Conservation (phyloP, 1,140 invertebrate species). For the Trachelipus rathkii region DNA sequence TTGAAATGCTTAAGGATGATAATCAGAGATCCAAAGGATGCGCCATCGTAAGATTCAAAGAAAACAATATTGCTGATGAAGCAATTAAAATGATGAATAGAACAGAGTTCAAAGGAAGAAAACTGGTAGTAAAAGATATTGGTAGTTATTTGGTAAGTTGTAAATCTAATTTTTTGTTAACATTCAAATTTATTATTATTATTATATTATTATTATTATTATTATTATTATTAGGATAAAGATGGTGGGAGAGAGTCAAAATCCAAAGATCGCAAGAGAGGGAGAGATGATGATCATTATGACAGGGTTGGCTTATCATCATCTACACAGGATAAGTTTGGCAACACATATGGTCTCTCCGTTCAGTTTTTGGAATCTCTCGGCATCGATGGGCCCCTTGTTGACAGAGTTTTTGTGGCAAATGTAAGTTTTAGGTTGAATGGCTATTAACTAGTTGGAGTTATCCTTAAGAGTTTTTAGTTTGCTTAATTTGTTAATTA, state of each 20-base stretch:
- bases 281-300: too few species aligned
- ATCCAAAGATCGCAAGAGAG: neutral
- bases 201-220: conserved; percentile 21
- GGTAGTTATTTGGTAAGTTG: conserved; percentile 24
- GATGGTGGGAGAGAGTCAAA: neutral
- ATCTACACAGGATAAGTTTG: conserved; percentile 47
- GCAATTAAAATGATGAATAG: conserved; percentile 94
- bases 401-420: conserved; percentile 92
- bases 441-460: too few species aligned
- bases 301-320: too few species aligned
- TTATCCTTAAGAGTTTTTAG: neutral
- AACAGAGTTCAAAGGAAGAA: conserved; percentile 86
- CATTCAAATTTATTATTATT: conserved; percentile 18
- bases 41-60: conserved; percentile 92
- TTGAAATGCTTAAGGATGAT: conserved; percentile 91
- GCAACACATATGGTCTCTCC: conserved; percentile 88
- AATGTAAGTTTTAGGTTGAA: conserved; percentile 73
- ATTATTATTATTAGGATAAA: neutral
- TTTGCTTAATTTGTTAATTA: neutral
- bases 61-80: conserved; percentile 78
- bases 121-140: conserved; percentile 91
- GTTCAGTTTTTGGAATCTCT: conserved; percentile 86
- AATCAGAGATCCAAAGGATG: conserved; percentile 91
- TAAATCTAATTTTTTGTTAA: conserved; percentile 26
- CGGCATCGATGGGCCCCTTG: conserved; percentile 85